These are phyloP conservation scores for Metaphire vulgaris DNA, from an alignment of 1,140 invertebrate genomes.

Conservation along the genomic window DNA sequence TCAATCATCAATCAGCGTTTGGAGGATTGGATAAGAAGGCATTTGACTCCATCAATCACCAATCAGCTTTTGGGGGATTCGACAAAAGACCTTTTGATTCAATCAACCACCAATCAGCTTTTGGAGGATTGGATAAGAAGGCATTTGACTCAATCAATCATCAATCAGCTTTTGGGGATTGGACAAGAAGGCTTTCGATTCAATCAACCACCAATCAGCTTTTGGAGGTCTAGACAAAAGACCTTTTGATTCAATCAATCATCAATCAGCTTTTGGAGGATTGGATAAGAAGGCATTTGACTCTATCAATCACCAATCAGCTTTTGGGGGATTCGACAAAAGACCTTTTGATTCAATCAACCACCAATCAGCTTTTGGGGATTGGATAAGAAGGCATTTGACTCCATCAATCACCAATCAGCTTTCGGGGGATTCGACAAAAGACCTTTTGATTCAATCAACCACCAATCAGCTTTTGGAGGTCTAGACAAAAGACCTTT, in stretches of 20 bases:
- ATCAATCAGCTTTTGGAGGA: constrained; percentile 15
- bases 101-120: constrained; percentile 6
- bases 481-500: constrained; percentile 21
- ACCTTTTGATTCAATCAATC: constrained; percentile 12
- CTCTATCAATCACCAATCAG: constrained; percentile 15
- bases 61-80: constrained; percentile 21
- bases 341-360: constrained; percentile 7
- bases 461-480: constrained; percentile 18
- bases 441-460: constrained; percentile 21
- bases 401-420: constrained; percentile 17
- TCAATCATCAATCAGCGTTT: constrained; percentile 15
- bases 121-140: constrained; percentile 23
- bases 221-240: constrained; percentile 26
- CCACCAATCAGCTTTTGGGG: no score
- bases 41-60: constrained; percentile 19
- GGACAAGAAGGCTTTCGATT: constrained; percentile 26
- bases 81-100: constrained; percentile 24
- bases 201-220: constrained; percentile 13
- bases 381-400: constrained; percentile 22
- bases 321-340: constrained; percentile 20
- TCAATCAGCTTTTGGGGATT: constrained; percentile 21
- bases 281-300: constrained; percentile 24
- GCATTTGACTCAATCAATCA: constrained; percentile 20
- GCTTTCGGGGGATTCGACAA: constrained; percentile 22
- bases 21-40: constrained; percentile 17